phyloP scores from a whole-genome alignment of 2,888 invertebrate genomes.

The Seladonia tumulorum region DNA sequence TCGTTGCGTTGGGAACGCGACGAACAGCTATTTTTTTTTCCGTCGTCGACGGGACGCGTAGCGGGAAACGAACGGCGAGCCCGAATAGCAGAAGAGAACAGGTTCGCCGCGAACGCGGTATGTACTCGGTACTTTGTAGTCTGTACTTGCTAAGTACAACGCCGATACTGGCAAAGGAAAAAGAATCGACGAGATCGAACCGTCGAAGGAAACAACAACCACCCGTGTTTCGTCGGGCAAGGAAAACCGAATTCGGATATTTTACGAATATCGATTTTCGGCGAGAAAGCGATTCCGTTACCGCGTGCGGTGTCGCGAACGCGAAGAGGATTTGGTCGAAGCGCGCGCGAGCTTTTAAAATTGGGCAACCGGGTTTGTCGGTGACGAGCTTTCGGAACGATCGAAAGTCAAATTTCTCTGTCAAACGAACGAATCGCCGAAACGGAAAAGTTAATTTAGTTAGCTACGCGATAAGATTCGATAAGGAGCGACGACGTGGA shows the following conservation, averaged over 20 bases:
- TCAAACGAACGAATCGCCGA: background rate
- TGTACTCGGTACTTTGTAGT: too few species aligned
- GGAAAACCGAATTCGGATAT: slow-evolving; percentile 70
- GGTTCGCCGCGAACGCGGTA: too few species aligned
- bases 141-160: too few species aligned
- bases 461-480: slow-evolving; percentile 15
- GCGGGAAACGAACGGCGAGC: background rate
- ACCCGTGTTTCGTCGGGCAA: slow-evolving; percentile 34
- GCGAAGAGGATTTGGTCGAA: background rate
- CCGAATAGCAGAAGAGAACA: too few species aligned
- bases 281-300: slow-evolving; percentile 66
- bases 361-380: background rate
- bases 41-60: background rate
- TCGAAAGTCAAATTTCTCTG: background rate
- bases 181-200: slow-evolving; percentile 22
- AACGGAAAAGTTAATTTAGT: slow-evolving; percentile 38
- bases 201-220: slow-evolving; percentile 34
- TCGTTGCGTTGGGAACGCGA: background rate
- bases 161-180: background rate
- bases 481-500: slow-evolving; percentile 16
- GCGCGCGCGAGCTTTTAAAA: background rate
- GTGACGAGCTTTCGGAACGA: background rate
- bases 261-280: slow-evolving; percentile 76
- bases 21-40: background rate
- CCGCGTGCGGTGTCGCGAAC: slow-evolving; percentile 38